Conservation (phyloP, 2,888 invertebrate genomes). For the Macrostomum cliftonense region DNA sequence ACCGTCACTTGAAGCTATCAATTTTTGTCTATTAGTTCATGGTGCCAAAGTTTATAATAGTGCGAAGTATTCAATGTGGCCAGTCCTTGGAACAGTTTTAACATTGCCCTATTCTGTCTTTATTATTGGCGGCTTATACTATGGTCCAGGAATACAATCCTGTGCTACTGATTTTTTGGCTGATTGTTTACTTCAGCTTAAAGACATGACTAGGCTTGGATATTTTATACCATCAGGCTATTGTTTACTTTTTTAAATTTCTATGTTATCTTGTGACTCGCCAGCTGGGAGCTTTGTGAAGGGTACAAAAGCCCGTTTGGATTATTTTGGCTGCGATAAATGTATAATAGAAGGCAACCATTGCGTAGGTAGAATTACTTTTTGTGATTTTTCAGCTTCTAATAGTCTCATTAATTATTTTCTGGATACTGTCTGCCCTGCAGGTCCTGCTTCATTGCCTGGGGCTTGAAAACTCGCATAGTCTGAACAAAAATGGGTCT, state of each 20-base stretch:
- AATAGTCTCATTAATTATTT: too few relatives aligned
- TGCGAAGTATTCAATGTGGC: not conserved
- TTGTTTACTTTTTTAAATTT: not conserved
- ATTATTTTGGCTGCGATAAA: not conserved
- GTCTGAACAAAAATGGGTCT: too few relatives aligned
- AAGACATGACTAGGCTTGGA: not conserved
- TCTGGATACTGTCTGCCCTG: too few relatives aligned
- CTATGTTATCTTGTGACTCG: not conserved
- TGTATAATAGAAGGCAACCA: not conserved
- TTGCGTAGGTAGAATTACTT: not conserved
- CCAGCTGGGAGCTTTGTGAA: slow-evolving; percentile 1
- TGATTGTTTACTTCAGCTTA: not conserved
- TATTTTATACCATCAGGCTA: too few relatives aligned
- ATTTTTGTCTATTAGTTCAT: not conserved
- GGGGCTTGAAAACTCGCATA: too few relatives aligned
- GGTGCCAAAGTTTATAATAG: not conserved
- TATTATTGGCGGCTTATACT: slow-evolving; percentile 2
- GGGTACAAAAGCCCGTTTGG: not conserved
- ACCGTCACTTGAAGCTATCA: too few relatives aligned
- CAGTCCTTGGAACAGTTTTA: not conserved
- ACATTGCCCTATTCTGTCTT: not conserved
- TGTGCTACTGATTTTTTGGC: not conserved
- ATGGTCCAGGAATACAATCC: not conserved
- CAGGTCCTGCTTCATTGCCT: too few relatives aligned
- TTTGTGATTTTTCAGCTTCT: not conserved